These are phyloP conservation scores for Gymnothorax reevesii DNA, from an alignment of 2,797 vertebrate genomes.

Conservation along the genomic window DNA sequence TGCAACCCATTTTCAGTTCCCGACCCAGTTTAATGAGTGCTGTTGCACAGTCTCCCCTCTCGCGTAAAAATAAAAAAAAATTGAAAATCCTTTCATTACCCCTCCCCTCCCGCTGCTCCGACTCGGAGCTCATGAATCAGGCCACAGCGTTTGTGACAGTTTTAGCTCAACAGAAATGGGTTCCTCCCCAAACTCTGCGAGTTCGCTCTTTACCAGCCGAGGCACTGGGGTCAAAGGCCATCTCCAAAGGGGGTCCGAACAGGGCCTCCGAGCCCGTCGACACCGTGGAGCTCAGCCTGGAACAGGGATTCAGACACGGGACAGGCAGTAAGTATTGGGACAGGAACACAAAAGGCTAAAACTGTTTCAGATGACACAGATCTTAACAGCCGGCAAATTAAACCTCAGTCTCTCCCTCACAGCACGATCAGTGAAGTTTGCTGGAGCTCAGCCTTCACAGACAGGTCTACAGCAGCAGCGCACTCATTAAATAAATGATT, in stretches of 20 bases:
- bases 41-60: not conserved
- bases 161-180: not conserved
- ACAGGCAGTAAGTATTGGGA: not conserved
- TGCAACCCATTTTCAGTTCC: too few species aligned
- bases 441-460: too few species aligned
- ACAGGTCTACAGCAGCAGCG: not conserved
- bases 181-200: not conserved
- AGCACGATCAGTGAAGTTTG: too few species aligned
- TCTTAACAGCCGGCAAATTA: too few species aligned
- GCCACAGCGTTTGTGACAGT: not conserved
- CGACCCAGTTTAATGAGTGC: too few species aligned
- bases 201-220: slow-evolving; percentile 70
- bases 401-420: too few species aligned
- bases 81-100: not conserved
- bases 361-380: too few species aligned
- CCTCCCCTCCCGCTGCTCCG: not conserved
- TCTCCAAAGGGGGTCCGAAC: slow-evolving; percentile 86
- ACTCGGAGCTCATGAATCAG: not conserved
- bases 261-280: slow-evolving; percentile 71
- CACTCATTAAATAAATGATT: not conserved
- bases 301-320: slow-evolving; percentile 7
- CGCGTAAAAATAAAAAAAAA: not conserved
- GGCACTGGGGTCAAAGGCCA: slow-evolving; percentile 82
- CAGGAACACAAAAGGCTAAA: not conserved
- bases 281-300: slow-evolving; percentile 66